These are phyloP conservation scores for Marmota flaviventris DNA, from an alignment of 2,113 vertebrate species.

Conservation along the genomic window DNA sequence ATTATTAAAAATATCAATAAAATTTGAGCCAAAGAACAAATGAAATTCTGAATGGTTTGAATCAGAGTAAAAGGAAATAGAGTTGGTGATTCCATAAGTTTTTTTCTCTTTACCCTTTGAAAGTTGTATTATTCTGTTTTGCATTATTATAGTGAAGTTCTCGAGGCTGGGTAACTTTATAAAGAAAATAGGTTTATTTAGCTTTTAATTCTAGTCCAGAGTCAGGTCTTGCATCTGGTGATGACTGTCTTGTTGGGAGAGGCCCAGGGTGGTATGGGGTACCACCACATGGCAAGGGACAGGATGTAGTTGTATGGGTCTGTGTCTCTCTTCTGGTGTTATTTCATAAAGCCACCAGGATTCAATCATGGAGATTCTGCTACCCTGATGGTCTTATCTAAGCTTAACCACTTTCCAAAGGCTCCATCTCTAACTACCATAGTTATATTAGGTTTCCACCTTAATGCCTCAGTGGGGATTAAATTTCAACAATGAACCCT, in stretches of 20 bases:
- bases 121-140: not conserved
- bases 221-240: not conserved
- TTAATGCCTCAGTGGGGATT: not conserved
- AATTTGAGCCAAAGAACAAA: slow-evolving; percentile 22
- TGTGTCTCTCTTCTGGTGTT: not conserved
- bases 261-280: not conserved
- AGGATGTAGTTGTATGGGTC: not conserved
- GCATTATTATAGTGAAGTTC: not conserved
- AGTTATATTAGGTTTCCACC: not conserved
- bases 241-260: not conserved
- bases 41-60: slow-evolving; percentile 44
- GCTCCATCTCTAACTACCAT: not conserved
- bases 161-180: not conserved
- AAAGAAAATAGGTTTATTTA: not conserved
- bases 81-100: not conserved
- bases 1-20: slow-evolving; percentile 42
- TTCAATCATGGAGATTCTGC: not conserved
- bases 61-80: not conserved
- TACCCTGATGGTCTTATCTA: not conserved
- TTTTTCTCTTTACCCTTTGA: not conserved
- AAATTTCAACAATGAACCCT: not conserved
- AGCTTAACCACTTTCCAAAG: no score
- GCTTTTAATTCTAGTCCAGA: not conserved
- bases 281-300: not conserved
- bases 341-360: not conserved